A percentile compares a stretch with the other conserved stretches of the same genome.
Conservation (phyloP, 2,888 invertebrate genomes). For the Lysandra coridon region DNA sequence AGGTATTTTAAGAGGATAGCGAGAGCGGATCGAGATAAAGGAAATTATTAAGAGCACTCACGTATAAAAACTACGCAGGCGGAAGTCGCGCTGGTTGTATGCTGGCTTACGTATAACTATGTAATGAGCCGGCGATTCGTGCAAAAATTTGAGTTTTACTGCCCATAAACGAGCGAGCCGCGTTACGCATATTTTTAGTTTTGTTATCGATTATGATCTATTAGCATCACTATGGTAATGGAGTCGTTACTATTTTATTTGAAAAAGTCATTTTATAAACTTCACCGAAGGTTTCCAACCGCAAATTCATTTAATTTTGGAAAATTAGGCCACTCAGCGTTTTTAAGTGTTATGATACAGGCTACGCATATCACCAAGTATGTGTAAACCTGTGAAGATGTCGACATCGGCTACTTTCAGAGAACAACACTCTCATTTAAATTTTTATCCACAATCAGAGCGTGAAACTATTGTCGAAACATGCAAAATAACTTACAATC, state of each 20-base stretch:
- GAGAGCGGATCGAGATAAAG: slow-evolving; percentile 76
- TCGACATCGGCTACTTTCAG: slow-evolving; percentile 45
- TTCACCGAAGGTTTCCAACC: not conserved
- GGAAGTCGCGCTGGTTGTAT: slow-evolving; percentile 67
- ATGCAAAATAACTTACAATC: slow-evolving; percentile 80
- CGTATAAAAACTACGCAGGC: slow-evolving; percentile 63
- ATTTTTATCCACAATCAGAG: slow-evolving; percentile 67
- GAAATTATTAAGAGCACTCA: slow-evolving; percentile 78
- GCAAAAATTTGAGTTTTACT: slow-evolving; percentile 61
- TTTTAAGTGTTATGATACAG: not conserved
- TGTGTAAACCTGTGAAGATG: slow-evolving; percentile 38
- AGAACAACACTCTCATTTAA: slow-evolving; percentile 75
- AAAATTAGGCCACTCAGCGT: not conserved
- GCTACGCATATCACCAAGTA: not conserved
- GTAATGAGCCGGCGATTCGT: slow-evolving; percentile 64
- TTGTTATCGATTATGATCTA: slow-evolving; percentile 52
- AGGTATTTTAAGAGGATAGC: slow-evolving; percentile 79
- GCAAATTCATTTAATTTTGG: too few relatives aligned
- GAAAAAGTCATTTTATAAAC: not conserved
- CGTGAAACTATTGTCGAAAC: slow-evolving; percentile 79
- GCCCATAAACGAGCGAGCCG: slow-evolving; percentile 61
- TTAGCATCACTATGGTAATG: not conserved
- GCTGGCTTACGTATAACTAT: slow-evolving; percentile 51
- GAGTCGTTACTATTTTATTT: not conserved
- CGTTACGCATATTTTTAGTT: slow-evolving; percentile 56